Conservation (phyloP, 2,888 invertebrate species). For the Dasysyrphus albostriatus region DNA sequence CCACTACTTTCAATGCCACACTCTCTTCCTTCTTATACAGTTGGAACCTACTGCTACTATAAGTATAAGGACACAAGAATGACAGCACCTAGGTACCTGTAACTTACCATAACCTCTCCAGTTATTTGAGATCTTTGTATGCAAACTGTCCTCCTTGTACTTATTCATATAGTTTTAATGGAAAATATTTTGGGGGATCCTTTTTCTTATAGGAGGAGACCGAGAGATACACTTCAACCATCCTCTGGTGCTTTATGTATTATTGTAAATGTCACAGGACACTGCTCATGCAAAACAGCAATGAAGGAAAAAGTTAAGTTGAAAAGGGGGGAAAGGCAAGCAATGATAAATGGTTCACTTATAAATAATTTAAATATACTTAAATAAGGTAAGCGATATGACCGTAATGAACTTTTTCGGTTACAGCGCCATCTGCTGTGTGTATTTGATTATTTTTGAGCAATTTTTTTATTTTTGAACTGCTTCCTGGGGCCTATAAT, state of each 20-base stretch:
- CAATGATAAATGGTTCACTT: conserved; percentile 20
- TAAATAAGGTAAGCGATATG: too few relatives aligned
- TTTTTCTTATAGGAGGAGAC: neutral
- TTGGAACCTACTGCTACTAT: conserved; percentile 4
- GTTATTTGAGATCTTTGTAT: conserved; percentile 16
- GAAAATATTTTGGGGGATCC: conserved; percentile 36
- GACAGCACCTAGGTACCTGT: neutral
- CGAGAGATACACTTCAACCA: neutral
- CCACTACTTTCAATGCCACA: conserved; percentile 48
- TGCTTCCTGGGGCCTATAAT: too few relatives aligned
- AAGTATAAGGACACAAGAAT: conserved; percentile 20
- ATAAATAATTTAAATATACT: conserved; percentile 13
- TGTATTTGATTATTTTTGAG: neutral
- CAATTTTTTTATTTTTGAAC: too few relatives aligned
- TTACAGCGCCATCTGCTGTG: too few relatives aligned
- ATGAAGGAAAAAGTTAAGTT: conserved; percentile 10
- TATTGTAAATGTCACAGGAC: conserved; percentile 32
- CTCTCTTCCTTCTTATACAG: neutral
- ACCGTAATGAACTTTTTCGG: neutral
- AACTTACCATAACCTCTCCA: neutral
- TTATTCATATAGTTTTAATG: conserved; percentile 28
- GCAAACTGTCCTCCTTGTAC: conserved; percentile 8
- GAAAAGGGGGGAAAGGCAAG: neutral
- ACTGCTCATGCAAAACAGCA: conserved; percentile 32
- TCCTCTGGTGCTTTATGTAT: conserved; percentile 1